Percentiles rank a stretch among this genome's conserved stretches.
phyloP scores from a whole-genome alignment of 2,888 invertebrate species.

The Gibbula magus region DNA sequence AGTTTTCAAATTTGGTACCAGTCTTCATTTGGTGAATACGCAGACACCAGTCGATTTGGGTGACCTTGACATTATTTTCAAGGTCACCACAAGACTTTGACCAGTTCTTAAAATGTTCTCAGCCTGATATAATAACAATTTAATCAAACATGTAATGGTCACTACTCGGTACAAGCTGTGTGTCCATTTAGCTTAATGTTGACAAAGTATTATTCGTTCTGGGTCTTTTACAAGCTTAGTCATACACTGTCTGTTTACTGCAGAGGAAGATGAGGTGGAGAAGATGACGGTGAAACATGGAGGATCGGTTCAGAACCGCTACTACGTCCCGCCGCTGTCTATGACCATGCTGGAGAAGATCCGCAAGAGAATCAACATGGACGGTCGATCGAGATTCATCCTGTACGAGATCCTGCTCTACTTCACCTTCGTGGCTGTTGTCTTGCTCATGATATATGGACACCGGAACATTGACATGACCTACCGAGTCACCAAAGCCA shows the following conservation, averaged over 20 bases:
- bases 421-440: slow-evolving; percentile 45
- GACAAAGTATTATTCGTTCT: no score
- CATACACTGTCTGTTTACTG: neutral
- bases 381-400: slow-evolving; percentile 45
- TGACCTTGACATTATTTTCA: no score
- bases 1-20: no score
- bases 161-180: no score
- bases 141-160: no score
- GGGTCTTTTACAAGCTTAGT: no score
- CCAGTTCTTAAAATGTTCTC: no score
- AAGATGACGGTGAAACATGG: neutral
- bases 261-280: neutral
- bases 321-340: slow-evolving; percentile 37
- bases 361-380: slow-evolving; percentile 43
- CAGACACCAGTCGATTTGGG: no score
- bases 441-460: slow-evolving; percentile 51
- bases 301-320: neutral
- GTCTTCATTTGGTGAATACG: no score
- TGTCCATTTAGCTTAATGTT: no score
- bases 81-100: no score
- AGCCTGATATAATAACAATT: no score
- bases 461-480: slow-evolving; percentile 44
- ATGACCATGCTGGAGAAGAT: slow-evolving; percentile 42
- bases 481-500: slow-evolving; percentile 40
- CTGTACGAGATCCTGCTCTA: slow-evolving; percentile 54